Base-by-base conservation (phyloP, 2,797 vertebrate genomes). In the Muscicapa striata region DNA sequence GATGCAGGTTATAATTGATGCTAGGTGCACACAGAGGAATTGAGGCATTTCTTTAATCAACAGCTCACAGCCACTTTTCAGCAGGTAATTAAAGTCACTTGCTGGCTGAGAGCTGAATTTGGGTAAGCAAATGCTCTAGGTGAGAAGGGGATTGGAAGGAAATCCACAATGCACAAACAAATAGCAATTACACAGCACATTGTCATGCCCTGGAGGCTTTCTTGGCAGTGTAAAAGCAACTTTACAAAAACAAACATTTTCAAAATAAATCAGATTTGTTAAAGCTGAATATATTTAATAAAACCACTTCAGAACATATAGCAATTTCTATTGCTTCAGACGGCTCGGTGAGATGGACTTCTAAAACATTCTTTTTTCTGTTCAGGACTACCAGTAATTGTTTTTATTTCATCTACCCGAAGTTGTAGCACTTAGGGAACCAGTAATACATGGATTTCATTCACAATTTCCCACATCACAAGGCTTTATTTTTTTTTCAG, bases 41-140 rank as follows among this genome's bases (percentile, higher is more conserved):
- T 36, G 55, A 90, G 79, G 67, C 13, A 66, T 86, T 75, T 78
- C 70, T 91, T 94, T 86, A 94, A 82, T 91, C 62, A 95, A 85
- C 75, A 86, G 80, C 54, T 96, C 15, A 3, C 59, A 82, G 90
- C 49, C 77, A 67, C 59, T 82, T 87, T 46, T 11, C 29, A 86
- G 62, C 34, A 34, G 69, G 54, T 94, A 93, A 94, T 95, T 95
- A 86, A 74, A 55, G 63, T 46, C 51, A 46, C 64, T 94, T 91
- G 66, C 90, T 87, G 87, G 40, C 54, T 76, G 89, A 72, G 75
- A 90, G 78, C 72, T 85, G 57, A 91, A 58, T 40, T 43, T 34
- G 57, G 52, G 59, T 51, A 90, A 76, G 61, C 48, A 87, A 89
- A 57, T 72, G 75, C 81, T 87, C 15, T 20, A 77, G 84, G 57